A percentile compares a stretch with the other conserved stretches of the same genome.
These are phyloP conservation scores for Brotogeris chrysoptera DNA, from an alignment of 2,797 vertebrate genomes.

Conservation along the genomic window DNA sequence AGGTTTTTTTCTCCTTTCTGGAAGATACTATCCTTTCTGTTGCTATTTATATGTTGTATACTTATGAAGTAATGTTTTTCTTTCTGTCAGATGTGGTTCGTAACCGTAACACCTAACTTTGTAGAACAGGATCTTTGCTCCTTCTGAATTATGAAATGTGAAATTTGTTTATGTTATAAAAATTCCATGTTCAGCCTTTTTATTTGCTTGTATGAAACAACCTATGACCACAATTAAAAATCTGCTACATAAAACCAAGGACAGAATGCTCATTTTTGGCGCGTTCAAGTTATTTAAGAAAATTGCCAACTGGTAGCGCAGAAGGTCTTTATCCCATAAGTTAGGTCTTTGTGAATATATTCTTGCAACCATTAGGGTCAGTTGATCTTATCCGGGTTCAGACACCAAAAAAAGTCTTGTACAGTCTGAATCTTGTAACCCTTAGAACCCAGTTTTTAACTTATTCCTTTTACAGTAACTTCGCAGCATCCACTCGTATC, in stretches of 20 bases:
- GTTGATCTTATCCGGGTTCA: not conserved
- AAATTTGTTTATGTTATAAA: not conserved
- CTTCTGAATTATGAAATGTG: not conserved
- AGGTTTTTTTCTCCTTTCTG: not conserved
- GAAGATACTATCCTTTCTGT: not conserved
- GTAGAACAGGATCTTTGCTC: not conserved
- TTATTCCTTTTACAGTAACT: not conserved
- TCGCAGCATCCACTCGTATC: not conserved
- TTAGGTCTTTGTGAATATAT: not conserved
- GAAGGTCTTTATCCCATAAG: not conserved
- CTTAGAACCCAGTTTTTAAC: not conserved
- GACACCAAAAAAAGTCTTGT: not conserved
- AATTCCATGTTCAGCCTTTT: not conserved
- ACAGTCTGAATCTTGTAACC: not conserved
- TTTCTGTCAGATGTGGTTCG: not conserved
- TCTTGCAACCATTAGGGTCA: not conserved
- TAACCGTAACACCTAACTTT: not conserved
- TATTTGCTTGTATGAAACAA: not conserved
- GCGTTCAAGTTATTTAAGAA: not conserved
- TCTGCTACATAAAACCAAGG: not conserved
- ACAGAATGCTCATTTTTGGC: not conserved
- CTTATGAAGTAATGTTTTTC: not conserved
- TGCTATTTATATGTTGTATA: not conserved
- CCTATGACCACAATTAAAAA: not conserved
- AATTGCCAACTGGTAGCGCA: not conserved